These are phyloP conservation scores for Orchestes rusci DNA, from an alignment of 2,888 invertebrate species.

Conservation along the genomic window DNA sequence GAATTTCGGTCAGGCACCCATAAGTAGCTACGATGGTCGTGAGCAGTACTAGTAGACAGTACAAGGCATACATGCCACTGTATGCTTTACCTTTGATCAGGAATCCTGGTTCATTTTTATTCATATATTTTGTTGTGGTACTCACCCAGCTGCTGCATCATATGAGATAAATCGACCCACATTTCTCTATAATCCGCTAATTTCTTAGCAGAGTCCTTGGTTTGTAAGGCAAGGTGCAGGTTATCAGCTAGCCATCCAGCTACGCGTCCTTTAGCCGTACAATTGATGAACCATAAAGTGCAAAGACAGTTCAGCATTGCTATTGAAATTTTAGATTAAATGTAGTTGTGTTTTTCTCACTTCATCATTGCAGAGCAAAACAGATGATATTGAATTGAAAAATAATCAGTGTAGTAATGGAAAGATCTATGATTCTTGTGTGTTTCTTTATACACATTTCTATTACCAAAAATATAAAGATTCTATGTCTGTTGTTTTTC, in stretches of 20 bases:
- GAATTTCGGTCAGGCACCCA: constrained; percentile 62
- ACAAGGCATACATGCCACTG: constrained; percentile 71
- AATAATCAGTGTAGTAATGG: too few species aligned
- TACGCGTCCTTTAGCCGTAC: constrained; percentile 40
- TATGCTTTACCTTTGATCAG: constrained; percentile 57
- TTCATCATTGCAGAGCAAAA: too few species aligned
- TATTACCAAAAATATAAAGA: too few species aligned
- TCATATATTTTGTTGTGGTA: too few species aligned
- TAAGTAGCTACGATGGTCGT: constrained; percentile 67
- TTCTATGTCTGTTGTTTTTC: too few species aligned
- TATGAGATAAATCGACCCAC: constrained; percentile 62
- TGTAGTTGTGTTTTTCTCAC: too few species aligned
- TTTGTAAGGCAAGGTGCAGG: constrained; percentile 56
- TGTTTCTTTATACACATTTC: too few species aligned
- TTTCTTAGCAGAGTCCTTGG: constrained; percentile 56
- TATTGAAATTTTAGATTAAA: too few species aligned
- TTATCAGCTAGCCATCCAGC: constrained; percentile 59
- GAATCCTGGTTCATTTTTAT: too few species aligned
- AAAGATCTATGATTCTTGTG: too few species aligned
- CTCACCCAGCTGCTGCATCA: constrained; percentile 70
- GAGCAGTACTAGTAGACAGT: constrained; percentile 64
- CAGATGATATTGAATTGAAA: too few species aligned
- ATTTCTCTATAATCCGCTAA: constrained; percentile 59
- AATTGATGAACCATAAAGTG: constrained; percentile 55
- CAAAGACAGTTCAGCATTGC: constrained; percentile 69